Evolutionary conservation across 2,888 invertebrate species (phyloP).

Genomic region (Dryobota labecula): DNA sequence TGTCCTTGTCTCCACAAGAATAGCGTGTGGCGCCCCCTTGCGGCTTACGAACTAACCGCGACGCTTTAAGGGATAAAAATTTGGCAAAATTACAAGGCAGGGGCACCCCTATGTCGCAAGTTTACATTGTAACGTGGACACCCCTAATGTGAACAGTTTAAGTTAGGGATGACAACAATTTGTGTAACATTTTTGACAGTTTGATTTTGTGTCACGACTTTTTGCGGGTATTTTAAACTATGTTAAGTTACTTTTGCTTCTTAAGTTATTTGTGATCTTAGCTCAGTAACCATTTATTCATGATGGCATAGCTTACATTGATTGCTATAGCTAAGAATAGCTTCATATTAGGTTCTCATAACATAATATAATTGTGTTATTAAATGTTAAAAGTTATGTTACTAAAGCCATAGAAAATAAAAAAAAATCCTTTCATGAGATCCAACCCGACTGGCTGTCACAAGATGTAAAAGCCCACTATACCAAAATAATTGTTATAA

Average conservation of each 20-base stretch:
- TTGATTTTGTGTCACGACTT: slow-evolving; percentile 8
- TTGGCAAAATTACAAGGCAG: slow-evolving; percentile 89
- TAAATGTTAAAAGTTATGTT: no score
- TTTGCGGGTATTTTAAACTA: not conserved
- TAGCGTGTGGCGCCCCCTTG: slow-evolving; percentile 71
- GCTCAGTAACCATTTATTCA: no score
- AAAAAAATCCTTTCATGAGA: no score
- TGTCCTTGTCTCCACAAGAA: slow-evolving; percentile 74
- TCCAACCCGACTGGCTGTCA: no score
- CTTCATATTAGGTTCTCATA: not conserved
- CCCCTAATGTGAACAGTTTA: slow-evolving; percentile 88
- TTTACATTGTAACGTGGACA: slow-evolving; percentile 89
- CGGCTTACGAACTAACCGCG: slow-evolving; percentile 78
- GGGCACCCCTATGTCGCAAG: slow-evolving; percentile 81
- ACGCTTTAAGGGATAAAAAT: slow-evolving; percentile 86
- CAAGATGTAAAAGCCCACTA: no score
- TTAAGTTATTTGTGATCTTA: not conserved
- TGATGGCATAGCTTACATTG: not conserved
- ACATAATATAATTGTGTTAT: not conserved
- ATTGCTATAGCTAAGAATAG: no score
- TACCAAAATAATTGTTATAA: no score
- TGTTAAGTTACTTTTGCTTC: not conserved
- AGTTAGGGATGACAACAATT: slow-evolving; percentile 77
- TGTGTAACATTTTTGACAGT: slow-evolving; percentile 12
- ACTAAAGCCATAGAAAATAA: no score